phyloP scores from a whole-genome alignment of 2,888 invertebrate species.

The Andrena bicolor region DNA sequence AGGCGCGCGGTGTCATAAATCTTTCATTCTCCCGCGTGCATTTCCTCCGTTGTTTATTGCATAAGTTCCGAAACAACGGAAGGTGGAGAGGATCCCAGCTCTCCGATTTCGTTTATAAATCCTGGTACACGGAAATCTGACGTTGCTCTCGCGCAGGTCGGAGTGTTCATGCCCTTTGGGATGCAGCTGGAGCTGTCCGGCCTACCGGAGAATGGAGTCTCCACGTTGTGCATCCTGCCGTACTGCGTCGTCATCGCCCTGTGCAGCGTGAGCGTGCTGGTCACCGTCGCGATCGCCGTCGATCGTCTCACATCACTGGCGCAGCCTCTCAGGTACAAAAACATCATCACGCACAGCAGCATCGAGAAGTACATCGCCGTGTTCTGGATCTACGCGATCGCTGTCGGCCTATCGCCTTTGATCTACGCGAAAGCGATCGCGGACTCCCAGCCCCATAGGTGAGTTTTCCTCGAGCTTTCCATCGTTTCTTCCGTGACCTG shows the following conservation, averaged over 20 bases:
- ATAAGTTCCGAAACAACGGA: neutral
- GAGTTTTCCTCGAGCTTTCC: constrained; percentile 4
- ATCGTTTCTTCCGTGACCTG: neutral
- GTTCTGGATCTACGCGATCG: constrained; percentile 87
- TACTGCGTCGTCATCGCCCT: constrained; percentile 87
- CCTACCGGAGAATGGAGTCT: constrained; percentile 83
- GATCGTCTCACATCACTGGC: constrained; percentile 88
- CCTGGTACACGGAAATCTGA: neutral
- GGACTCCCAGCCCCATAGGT: constrained; percentile 77
- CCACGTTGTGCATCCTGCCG: constrained; percentile 86
- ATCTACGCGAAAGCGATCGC: constrained; percentile 85
- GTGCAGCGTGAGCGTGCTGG: constrained; percentile 87
- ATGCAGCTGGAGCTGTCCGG: constrained; percentile 87
- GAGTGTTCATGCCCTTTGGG: constrained; percentile 87
- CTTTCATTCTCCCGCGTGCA: constrained; percentile 18
- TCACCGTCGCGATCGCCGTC: constrained; percentile 88
- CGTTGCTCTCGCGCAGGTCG: constrained; percentile 79
- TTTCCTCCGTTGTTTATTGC: constrained; percentile 17
- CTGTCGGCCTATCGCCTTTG: constrained; percentile 87
- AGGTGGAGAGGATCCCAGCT: neutral
- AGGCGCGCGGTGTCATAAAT: constrained; percentile 1
- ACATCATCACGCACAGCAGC: constrained; percentile 88
- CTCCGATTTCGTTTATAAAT: neutral
- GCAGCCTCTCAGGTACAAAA: constrained; percentile 88
- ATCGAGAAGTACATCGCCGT: constrained; percentile 87